Conservation (phyloP, 2,888 invertebrate species). For the Drosophila dives region DNA sequence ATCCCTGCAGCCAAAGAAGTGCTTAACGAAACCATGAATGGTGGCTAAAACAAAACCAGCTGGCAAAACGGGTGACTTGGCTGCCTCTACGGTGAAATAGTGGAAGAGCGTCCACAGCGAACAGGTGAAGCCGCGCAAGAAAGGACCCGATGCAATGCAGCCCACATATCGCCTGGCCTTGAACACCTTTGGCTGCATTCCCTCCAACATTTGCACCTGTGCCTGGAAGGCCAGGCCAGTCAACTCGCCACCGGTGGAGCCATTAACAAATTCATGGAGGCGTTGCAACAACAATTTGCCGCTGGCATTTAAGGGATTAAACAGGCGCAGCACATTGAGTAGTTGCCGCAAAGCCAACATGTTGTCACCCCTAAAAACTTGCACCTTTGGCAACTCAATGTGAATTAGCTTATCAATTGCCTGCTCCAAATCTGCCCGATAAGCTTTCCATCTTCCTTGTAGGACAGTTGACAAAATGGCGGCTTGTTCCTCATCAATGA, state of each 20-base stretch:
- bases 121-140: slow-evolving; percentile 94
- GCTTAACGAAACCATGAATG: slow-evolving; percentile 61
- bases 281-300: slow-evolving; percentile 36
- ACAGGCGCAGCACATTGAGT: slow-evolving; percentile 27
- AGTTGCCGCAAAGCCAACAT: slow-evolving; percentile 38
- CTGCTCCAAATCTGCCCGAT: slow-evolving; percentile 88
- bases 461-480: slow-evolving; percentile 48
- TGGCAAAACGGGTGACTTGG: slow-evolving; percentile 17
- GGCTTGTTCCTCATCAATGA: slow-evolving; percentile 38
- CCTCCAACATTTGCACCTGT: slow-evolving; percentile 30
- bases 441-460: slow-evolving; percentile 18
- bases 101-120: slow-evolving; percentile 97
- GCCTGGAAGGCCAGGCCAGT: slow-evolving; percentile 47
- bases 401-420: slow-evolving; percentile 87
- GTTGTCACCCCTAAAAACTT: slow-evolving; percentile 19
- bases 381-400: slow-evolving; percentile 66
- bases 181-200: slow-evolving; percentile 38
- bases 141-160: slow-evolving; percentile 91
- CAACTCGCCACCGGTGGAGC: slow-evolving; percentile 5
- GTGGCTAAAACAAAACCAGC: slow-evolving; percentile 37
- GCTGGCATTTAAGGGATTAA: slow-evolving; percentile 48
- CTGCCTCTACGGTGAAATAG: slow-evolving; percentile 91
- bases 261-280: slow-evolving; percentile 21
- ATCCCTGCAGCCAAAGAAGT: slow-evolving; percentile 96
- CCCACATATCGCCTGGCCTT: slow-evolving; percentile 91